phyloP scores from a whole-genome alignment of 2,113 vertebrate species.

The Nycticebus coucang region DNA sequence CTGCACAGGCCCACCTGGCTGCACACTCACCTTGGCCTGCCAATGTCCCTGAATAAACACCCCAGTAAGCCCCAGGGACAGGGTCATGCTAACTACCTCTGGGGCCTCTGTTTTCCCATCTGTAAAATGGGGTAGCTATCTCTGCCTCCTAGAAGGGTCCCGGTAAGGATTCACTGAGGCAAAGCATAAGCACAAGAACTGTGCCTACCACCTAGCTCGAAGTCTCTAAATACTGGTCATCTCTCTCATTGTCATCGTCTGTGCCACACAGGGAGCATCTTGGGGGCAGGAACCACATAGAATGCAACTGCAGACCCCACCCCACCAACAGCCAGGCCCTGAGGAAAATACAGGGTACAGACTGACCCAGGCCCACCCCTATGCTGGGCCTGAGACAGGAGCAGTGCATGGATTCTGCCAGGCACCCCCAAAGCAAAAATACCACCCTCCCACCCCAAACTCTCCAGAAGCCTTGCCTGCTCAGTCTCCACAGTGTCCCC shows the following conservation, averaged over 20 bases:
- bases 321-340: neutral
- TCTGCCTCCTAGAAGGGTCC: accelerated
- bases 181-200: neutral
- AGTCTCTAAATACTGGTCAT: accelerated
- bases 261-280: neutral
- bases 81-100: neutral
- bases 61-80: neutral
- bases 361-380: neutral
- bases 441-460: neutral
- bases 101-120: neutral
- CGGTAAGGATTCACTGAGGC: neutral
- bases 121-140: neutral
- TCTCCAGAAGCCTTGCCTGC: neutral
- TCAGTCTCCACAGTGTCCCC: neutral
- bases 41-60: neutral
- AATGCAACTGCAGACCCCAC: neutral
- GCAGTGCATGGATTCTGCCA: neutral
- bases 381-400: neutral
- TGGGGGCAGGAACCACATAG: neutral
- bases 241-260: too few species aligned
- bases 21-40: accelerated
- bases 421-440: neutral
- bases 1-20: too few species aligned
- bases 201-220: accelerated
- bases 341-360: neutral